Conservation (phyloP, 2,888 invertebrate genomes). For the Sarcophaga caerulescens region DNA sequence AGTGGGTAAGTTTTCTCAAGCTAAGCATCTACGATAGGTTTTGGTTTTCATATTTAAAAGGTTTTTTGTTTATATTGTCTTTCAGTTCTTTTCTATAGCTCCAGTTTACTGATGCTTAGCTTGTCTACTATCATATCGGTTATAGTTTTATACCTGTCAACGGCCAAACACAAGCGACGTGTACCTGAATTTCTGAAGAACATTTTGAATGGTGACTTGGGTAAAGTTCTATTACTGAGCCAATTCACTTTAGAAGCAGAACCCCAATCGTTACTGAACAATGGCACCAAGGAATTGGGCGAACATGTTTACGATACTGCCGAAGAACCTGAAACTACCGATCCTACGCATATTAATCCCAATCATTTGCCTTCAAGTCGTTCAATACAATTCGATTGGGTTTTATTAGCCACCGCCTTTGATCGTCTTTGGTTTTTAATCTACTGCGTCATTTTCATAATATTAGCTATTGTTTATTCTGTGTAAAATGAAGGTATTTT, state of each 20-base stretch:
- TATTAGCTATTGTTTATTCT: constrained; percentile 76
- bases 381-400: constrained; percentile 84
- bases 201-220: constrained; percentile 76
- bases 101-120: constrained; percentile 82
- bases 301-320: constrained; percentile 73
- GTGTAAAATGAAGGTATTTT: constrained; percentile 68
- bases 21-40: constrained; percentile 16
- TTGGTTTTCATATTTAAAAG: not conserved
- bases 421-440: constrained; percentile 84
- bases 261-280: constrained; percentile 69
- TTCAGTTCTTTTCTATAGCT: constrained; percentile 84
- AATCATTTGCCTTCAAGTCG: constrained; percentile 71
- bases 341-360: constrained; percentile 72
- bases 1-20: constrained; percentile 77
- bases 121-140: constrained; percentile 83
- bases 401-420: constrained; percentile 84
- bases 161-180: constrained; percentile 80
- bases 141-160: constrained; percentile 82
- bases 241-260: constrained; percentile 75
- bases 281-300: constrained; percentile 73
- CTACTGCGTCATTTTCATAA: constrained; percentile 83
- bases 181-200: constrained; percentile 81
- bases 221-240: constrained; percentile 76
- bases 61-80: constrained; percentile 16
- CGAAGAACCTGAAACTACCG: constrained; percentile 68